A percentile compares a stretch with the other conserved stretches of the same genome.
phyloP scores from a whole-genome alignment of 30 jellyfish, hydroid and myxozoan species.

The Nemopilema nomurai region DNA sequence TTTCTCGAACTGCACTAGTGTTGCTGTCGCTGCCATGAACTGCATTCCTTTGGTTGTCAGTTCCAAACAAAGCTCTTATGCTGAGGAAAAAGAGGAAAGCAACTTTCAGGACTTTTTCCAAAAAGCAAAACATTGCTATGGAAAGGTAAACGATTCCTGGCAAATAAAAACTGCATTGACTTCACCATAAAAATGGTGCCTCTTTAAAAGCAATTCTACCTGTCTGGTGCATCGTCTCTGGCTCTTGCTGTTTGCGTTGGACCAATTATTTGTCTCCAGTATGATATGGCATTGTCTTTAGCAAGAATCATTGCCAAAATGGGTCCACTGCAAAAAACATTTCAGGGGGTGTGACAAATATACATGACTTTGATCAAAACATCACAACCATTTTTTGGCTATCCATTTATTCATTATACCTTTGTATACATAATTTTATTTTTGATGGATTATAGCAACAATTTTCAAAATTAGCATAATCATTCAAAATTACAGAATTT shows the following conservation, averaged over 20 bases:
- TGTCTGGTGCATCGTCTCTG: slow-evolving; percentile 96
- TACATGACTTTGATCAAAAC: too few species aligned
- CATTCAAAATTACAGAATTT: too few species aligned
- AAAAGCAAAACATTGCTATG: too few species aligned
- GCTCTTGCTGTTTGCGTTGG: slow-evolving; percentile 97
- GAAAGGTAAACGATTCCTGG: too few species aligned
- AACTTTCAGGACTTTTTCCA: too few species aligned
- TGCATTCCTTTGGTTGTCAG: slow-evolving; percentile 92
- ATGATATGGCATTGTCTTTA: slow-evolving; percentile 70
- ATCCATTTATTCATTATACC: neutral
- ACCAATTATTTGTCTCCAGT: slow-evolving; percentile 94
- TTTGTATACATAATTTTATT: too few species aligned
- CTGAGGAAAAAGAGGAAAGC: slow-evolving; percentile 16
- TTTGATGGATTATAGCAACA: too few species aligned
- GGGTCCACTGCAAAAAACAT: slow-evolving; percentile 72
- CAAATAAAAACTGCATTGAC: neutral
- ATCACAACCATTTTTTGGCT: neutral
- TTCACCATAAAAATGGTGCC: too few species aligned
- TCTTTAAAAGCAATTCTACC: slow-evolving; percentile 23
- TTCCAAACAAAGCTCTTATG: slow-evolving; percentile 90
- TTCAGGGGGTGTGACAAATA: too few species aligned
- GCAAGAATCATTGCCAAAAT: slow-evolving; percentile 81
- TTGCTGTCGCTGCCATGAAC: slow-evolving; percentile 97
- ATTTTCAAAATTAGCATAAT: too few species aligned
- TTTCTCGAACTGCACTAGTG: slow-evolving; percentile 83